phyloP scores from a whole-genome alignment of 2,888 invertebrate genomes.

The Phortica magna region DNA sequence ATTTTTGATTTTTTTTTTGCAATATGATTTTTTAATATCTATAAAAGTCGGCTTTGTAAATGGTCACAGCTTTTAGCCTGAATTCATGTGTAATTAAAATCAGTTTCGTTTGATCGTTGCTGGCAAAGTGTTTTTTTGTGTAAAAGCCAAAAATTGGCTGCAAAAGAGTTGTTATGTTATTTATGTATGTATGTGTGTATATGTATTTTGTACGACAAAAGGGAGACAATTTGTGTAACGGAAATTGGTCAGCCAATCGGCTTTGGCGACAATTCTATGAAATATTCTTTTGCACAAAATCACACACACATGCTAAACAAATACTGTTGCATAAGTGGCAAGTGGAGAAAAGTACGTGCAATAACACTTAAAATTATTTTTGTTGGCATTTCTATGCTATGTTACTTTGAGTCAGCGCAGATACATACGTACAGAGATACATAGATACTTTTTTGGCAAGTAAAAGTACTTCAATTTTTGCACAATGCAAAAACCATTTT shows the following conservation, averaged over 20 bases:
- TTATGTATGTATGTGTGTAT: no score
- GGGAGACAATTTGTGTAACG: neutral
- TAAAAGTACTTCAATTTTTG: conserved; percentile 48
- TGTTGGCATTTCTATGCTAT: conserved; percentile 43
- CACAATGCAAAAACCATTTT: neutral
- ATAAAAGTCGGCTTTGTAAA: no score
- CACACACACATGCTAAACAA: neutral
- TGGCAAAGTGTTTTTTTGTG: no score
- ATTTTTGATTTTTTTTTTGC: no score
- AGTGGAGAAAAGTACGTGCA: conserved; percentile 60
- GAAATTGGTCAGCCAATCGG: neutral
- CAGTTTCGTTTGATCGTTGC: no score
- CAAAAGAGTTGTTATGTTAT: no score
- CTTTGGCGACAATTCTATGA: conserved; percentile 26
- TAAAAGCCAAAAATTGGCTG: no score
- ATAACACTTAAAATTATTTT: conserved; percentile 69
- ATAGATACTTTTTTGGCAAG: conserved; percentile 42
- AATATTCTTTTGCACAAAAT: conserved; percentile 29
- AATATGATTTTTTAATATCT: no score
- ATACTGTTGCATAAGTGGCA: neutral
- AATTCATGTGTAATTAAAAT: no score
- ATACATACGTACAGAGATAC: no score
- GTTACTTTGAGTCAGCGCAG: conserved; percentile 31
- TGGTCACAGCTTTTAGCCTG: no score
- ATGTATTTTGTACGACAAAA: neutral